These are phyloP conservation scores for Hesperophylax magnus DNA, from an alignment of 1,140 invertebrate genomes.

Conservation along the genomic window DNA sequence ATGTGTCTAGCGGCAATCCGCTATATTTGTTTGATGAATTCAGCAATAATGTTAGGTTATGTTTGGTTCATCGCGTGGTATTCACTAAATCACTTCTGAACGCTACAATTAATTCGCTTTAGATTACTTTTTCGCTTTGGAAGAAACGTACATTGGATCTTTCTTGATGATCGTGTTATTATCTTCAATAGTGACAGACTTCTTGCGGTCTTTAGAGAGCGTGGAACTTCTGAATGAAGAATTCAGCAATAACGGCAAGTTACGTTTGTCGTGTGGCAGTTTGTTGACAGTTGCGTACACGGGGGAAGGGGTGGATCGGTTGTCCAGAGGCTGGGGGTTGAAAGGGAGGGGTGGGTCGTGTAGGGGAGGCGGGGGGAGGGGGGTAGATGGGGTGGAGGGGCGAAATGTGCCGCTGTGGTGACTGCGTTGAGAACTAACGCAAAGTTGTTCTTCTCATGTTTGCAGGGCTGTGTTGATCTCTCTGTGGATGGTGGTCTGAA, in stretches of 20 bases:
- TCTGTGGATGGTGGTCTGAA: constrained; percentile 79
- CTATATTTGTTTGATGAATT: too few relatives aligned
- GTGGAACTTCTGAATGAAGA: constrained; percentile 46
- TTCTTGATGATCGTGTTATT: constrained; percentile 48
- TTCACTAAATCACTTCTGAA: neutral
- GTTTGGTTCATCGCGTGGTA: neutral
- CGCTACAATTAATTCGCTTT: neutral
- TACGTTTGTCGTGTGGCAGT: constrained; percentile 50
- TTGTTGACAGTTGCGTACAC: constrained; percentile 62
- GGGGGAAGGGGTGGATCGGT: constrained; percentile 59
- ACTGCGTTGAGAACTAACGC: constrained; percentile 48
- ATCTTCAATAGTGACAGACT: constrained; percentile 50
- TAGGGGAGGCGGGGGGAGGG: constrained; percentile 57
- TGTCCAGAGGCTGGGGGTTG: constrained; percentile 17
- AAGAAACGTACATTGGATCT: constrained; percentile 53
- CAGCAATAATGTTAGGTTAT: neutral
- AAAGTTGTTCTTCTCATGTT: constrained; percentile 74
- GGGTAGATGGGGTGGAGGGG: constrained; percentile 14
- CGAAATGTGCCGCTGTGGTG: constrained; percentile 16
- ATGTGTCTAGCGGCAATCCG: too few relatives aligned
- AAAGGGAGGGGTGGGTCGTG: constrained; percentile 17
- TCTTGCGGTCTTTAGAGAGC: constrained; percentile 48
- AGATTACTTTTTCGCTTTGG: constrained; percentile 40
- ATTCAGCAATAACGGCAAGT: constrained; percentile 57
- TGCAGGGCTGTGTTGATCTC: constrained; percentile 85